These are phyloP conservation scores for Alitta virens DNA, from an alignment of 2,888 invertebrate species.

Conservation along the genomic window DNA sequence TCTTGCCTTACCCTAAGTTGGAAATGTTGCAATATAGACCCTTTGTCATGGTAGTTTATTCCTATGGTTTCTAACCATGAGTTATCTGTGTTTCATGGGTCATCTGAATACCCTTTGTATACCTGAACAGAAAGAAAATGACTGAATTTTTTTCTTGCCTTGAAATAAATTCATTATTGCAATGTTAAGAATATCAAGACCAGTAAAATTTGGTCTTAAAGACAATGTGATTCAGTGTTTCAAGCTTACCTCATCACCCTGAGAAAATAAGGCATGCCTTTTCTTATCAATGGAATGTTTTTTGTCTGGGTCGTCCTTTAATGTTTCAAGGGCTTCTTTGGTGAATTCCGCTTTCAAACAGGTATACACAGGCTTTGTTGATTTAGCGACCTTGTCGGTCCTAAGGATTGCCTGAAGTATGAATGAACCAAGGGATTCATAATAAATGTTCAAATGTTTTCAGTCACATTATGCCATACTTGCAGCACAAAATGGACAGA, in stretches of 20 bases:
- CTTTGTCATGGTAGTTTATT: conserved; percentile 29
- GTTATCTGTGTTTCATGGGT: conserved; percentile 34
- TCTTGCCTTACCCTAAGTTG: conserved; percentile 17
- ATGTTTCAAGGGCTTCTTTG: conserved; percentile 36
- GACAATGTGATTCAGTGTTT: no score
- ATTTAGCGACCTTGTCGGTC: background rate
- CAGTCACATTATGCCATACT: no score
- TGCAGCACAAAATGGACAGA: no score
- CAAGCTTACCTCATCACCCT: conserved; percentile 34
- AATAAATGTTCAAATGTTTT: no score
- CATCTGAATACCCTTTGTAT: conserved; percentile 31
- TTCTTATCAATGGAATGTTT: conserved; percentile 28
- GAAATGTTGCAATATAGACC: conserved; percentile 14
- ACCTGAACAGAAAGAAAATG: conserved; percentile 22
- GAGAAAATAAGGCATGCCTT: conserved; percentile 33
- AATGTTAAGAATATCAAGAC: no score
- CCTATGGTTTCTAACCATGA: conserved; percentile 32
- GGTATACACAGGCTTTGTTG: background rate
- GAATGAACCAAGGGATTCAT: background rate
- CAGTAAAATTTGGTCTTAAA: no score
- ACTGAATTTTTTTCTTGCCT: no score
- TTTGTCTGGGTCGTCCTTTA: conserved; percentile 27
- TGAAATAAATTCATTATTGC: no score
- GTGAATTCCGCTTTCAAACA: conserved; percentile 39
- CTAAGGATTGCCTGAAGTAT: background rate